phyloP scores from a whole-genome alignment of 2,797 vertebrate genomes.

The Scolopax bukidnonensis region DNA sequence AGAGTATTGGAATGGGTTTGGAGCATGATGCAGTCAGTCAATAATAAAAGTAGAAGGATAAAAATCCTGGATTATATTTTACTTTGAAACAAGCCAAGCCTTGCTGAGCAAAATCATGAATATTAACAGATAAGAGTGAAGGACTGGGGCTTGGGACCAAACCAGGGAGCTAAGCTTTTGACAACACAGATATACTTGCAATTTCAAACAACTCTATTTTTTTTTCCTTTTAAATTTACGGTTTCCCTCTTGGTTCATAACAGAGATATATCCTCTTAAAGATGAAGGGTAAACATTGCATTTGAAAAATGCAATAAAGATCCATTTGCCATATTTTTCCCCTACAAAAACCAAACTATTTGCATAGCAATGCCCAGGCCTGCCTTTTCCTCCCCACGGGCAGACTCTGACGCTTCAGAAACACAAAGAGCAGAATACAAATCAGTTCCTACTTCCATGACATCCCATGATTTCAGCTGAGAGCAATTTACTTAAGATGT shows the following conservation, averaged over 20 bases:
- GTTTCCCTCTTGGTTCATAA: not conserved
- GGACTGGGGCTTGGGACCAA: not conserved
- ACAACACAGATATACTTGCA: not conserved
- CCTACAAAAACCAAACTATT: not conserved
- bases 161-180: not conserved
- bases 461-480: conserved; percentile 37
- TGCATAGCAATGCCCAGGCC: not conserved
- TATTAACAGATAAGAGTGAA: not conserved
- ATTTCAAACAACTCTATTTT: not conserved
- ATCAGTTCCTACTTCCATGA: not conserved
- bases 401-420: not conserved
- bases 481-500: conserved; percentile 64
- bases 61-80: not conserved
- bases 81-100: not conserved
- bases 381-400: not conserved
- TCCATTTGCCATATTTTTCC: not conserved
- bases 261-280: not conserved
- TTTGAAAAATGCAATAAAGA: not conserved
- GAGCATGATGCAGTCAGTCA: not conserved
- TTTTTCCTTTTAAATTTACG: not conserved
- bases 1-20: not conserved
- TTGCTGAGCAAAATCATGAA: not conserved
- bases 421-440: not conserved
- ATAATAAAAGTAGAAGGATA: not conserved
- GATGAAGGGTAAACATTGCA: not conserved